These are phyloP conservation scores for Catagonus wagneri DNA, from an alignment of 2,113 vertebrate genomes.

Conservation along the genomic window DNA sequence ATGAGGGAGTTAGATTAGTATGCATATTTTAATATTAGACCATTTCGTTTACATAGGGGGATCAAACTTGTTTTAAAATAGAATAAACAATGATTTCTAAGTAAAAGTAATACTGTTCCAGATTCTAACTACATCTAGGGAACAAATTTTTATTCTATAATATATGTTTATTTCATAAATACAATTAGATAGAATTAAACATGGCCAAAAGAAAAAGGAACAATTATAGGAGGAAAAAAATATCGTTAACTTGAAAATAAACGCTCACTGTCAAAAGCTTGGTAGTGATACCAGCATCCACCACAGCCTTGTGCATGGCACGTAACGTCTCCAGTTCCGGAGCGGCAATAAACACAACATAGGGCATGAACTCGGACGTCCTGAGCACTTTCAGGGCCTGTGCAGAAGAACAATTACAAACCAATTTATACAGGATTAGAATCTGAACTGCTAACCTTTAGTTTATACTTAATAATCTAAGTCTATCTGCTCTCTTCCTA, in stretches of 20 bases:
- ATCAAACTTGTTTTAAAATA: slow-evolving; percentile 41
- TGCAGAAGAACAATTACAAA: slow-evolving; percentile 44
- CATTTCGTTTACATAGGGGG: background rate
- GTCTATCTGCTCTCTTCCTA: background rate
- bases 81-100: slow-evolving; percentile 12
- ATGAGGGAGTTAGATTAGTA: background rate
- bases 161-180: background rate
- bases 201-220: background rate
- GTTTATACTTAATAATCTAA: background rate
- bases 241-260: background rate
- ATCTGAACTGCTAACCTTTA: background rate
- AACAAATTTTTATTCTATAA: slow-evolving; percentile 40
- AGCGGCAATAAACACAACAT: slow-evolving; percentile 98
- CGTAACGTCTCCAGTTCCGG: slow-evolving; percentile 96
- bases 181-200: background rate
- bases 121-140: background rate
- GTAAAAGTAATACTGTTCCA: slow-evolving; percentile 15
- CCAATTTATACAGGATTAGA: background rate
- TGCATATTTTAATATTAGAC: background rate
- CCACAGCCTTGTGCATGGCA: slow-evolving; percentile 98
- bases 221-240: background rate
- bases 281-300: slow-evolving; percentile 98
- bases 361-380: slow-evolving; percentile 99
- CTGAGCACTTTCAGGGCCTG: slow-evolving; percentile 97
- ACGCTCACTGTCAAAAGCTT: slow-evolving; percentile 96